These are phyloP conservation scores for Entomyzon cyanotis DNA, from an alignment of 2,113 vertebrate genomes.

Conservation along the genomic window DNA sequence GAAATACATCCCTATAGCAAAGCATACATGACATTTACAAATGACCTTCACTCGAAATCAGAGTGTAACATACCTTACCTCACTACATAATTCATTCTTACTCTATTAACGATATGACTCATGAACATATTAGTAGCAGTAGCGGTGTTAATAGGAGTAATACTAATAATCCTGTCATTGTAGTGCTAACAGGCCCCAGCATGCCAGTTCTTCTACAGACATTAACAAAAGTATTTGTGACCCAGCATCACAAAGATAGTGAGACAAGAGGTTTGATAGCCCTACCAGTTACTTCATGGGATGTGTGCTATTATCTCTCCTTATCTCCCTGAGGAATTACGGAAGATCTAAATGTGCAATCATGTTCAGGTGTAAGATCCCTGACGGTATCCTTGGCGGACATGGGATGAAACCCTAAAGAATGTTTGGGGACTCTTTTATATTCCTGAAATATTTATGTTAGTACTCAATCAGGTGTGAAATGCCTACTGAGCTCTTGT, in stretches of 20 bases:
- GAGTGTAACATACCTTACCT: not conserved
- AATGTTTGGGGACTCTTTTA: not conserved
- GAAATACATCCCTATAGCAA: not conserved
- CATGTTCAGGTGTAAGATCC: not conserved
- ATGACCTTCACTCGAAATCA: conserved; percentile 6
- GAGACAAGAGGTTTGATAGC: not conserved
- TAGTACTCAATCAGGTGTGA: not conserved
- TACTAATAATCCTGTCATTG: not conserved
- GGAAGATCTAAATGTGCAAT: not conserved
- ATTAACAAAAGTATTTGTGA: not conserved
- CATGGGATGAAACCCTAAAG: not conserved
- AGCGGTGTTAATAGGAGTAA: not conserved
- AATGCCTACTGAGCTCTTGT: not conserved
- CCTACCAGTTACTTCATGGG: not conserved
- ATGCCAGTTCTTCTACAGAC: not conserved
- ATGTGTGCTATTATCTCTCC: not conserved
- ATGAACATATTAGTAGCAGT: conserved; percentile 50
- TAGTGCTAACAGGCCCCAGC: not conserved
- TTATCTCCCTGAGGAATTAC: not conserved
- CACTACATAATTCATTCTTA: conserved; percentile 26
- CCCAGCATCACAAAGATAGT: not conserved
- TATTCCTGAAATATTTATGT: not conserved
- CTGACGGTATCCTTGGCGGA: not conserved
- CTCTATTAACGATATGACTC: conserved; percentile 51
- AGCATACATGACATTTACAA: not conserved